A percentile compares a stretch with the other conserved stretches of the same genome.
Conservation (phyloP, 2,888 invertebrate genomes). For the Lepetodrilus schrolli region DNA sequence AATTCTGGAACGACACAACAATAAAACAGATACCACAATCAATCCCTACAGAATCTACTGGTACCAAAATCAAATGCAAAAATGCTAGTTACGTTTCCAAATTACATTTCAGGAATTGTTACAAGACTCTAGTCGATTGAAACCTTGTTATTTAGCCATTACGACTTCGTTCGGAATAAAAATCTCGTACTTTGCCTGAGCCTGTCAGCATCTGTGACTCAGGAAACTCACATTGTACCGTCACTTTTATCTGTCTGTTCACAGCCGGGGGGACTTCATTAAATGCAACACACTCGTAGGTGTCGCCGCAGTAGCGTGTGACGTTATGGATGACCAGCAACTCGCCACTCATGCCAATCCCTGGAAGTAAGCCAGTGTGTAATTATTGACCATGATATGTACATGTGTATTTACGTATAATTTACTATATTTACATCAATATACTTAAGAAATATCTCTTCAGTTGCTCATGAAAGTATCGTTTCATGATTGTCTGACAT, state of each 20-base stretch:
- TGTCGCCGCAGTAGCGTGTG: conserved; percentile 91
- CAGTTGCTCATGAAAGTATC: no score
- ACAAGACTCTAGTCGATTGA: not conserved
- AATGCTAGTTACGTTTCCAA: not conserved
- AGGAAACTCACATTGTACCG: conserved; percentile 88
- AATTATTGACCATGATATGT: no score
- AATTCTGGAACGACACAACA: no score
- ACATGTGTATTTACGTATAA: no score
- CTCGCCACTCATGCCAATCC: conserved; percentile 78
- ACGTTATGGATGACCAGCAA: conserved; percentile 84
- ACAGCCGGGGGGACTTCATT: conserved; percentile 94
- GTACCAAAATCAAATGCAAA: not conserved
- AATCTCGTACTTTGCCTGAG: not conserved
- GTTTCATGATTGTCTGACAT: no score
- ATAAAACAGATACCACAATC: not conserved
- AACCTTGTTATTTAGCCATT: conserved; percentile 7
- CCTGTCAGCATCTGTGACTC: not conserved
- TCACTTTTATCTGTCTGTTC: conserved; percentile 89
- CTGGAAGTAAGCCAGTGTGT: not conserved
- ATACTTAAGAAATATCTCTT: no score
- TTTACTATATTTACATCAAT: no score
- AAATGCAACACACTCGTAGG: conserved; percentile 91
- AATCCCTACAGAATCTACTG: not conserved
- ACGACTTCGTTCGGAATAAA: not conserved
- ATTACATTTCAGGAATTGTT: not conserved